Evolutionary conservation across 2,888 invertebrate species (phyloP), one percentile per base, ranked within the genome.

Genomic region (Eremobia ochroleuca): DNA sequence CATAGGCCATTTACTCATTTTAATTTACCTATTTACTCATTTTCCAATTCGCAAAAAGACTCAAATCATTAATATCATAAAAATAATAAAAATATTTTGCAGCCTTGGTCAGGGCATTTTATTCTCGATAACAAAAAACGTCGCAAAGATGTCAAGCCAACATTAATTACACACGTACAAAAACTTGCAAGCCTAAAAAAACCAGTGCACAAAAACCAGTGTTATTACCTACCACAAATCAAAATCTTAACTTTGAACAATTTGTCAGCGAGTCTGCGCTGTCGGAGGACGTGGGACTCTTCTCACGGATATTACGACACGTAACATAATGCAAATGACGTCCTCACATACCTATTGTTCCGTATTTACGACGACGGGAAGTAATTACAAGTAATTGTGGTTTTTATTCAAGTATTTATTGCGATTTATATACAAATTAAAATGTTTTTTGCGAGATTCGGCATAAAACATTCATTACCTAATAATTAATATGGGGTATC

Each of bases 201-300:
- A 73, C 18, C 13, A 55, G 6, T 66, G 31, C 11, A 59, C 34
- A 79, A 83, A 83, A 83, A 79, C 28, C n/a, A 85, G 25, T 8
- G 52, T 43, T 55, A 73, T 52, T 52, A 43, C 76, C n/a, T 49
- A 76, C 64, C 28, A 40, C 52, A 73, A 83, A 77, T 83, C 77
- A 74, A 83, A 86, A 76, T 82, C 59, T 75, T 69, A 69, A 85
- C 82, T 89, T 81, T 82, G 67, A 84, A 86, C 82, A 82, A 89
- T 88, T 88, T 88, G 88, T 90, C 90, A 89, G 83, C 82, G 77
- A 86, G 87, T 87, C 76, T 81, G 82, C 79, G 77, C 83, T 76
- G 80, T 76, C 83, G 76, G 90, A 92, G 92, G 93, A 91, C 95
- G 95, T 95, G 95, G 91, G 95, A 96, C 81, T 81, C 73, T 94